Evolutionary conservation across 2,113 vertebrate species (phyloP).

Genomic region (Nothoprocta pentlandii): DNA sequence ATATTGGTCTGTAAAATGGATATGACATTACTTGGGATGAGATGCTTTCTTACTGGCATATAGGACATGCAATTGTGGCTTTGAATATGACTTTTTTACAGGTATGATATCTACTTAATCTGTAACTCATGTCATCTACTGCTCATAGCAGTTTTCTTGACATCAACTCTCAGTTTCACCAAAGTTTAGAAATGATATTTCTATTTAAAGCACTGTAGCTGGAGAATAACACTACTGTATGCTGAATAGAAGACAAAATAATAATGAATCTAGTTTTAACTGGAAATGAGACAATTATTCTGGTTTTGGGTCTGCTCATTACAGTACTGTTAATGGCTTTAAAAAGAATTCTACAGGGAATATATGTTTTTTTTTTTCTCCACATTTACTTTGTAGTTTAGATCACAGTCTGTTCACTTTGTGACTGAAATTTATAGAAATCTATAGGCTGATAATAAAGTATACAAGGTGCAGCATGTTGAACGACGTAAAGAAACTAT

Average conservation of each 20-base stretch:
- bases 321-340: background rate
- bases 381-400: background rate
- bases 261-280: background rate
- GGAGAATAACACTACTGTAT: background rate
- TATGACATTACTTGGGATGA: conserved; percentile 5
- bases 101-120: conserved; percentile 24
- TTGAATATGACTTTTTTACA: conserved; percentile 38
- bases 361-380: background rate
- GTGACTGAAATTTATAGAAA: background rate
- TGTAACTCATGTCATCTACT: background rate
- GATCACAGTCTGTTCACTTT: background rate
- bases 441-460: background rate
- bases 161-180: background rate
- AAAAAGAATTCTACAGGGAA: background rate
- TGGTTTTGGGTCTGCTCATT: background rate
- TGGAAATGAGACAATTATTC: background rate
- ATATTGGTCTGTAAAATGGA: conserved; percentile 31
- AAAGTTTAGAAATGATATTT: conserved; percentile 21
- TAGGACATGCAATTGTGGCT: conserved; percentile 11
- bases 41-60: conserved; percentile 39
- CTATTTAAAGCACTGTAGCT: background rate
- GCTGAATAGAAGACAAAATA: conserved; percentile 2
- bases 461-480: background rate
- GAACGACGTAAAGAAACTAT: background rate
- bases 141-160: background rate